Base-by-base conservation (phyloP, 2,888 invertebrate species). In the Eremobia ochroleuca region DNA sequence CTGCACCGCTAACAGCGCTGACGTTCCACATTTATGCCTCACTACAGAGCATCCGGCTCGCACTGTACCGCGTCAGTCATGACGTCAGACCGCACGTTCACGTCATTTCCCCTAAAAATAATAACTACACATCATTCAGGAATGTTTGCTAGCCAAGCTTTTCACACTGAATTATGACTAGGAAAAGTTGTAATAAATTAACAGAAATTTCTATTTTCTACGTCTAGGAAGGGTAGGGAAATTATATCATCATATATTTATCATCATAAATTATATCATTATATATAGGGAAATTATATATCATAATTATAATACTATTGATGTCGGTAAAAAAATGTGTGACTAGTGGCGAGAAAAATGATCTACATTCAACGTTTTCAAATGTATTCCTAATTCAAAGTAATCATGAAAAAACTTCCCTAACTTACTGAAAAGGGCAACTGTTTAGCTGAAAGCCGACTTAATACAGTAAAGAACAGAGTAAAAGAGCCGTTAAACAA, bases 21-120 rank as follows among this genome's bases (percentile, higher is more conserved):
- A 70, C 85, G 80, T 64, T 68, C 75, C 81, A 80, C 81, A 76
- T 73, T 70, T 71, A 77, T 79, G 65, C 69, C 59, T 61, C 68
- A 73, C 73, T 74, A 40, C 67, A 59, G 43, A 70, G 28, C 66
- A 68, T 81, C 77, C 78, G 74, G 68, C 80, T 77, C 64, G 64
- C 73, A 70, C 58, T 62, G 68, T 76, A 80, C 25, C 31, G 58
- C 80, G 73, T 79, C 69, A 77, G 72, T 69, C 28, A 49, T 89
- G 89, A 88, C 87, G 85, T 86, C 85, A 88, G 64, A 34, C 81
- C 75, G 58, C 70, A 75, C 76, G 77, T 79, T 77, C 77, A 71
- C 81, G 82, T 88, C 87, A 87, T 83, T 85, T 85, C 88, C 81
- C 85, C 75, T 83, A 85, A 90, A 90, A 90, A 88, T 88, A 90